Evolutionary conservation across 2,797 vertebrate species (phyloP).

Genomic region (Betta splendens): DNA sequence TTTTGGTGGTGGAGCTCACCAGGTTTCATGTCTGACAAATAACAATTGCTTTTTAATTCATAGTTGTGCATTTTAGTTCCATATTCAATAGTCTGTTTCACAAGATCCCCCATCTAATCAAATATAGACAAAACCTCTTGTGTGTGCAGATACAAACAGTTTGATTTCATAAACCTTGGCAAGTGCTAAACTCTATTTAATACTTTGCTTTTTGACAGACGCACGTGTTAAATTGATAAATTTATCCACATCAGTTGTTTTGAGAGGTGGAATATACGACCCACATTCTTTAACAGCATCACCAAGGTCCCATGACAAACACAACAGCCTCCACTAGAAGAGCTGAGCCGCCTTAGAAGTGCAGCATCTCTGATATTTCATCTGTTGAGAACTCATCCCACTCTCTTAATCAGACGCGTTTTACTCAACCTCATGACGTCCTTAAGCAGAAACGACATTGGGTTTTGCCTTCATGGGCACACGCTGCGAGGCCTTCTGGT

Average conservation of each 20-base stretch:
- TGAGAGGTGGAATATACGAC: slow-evolving; percentile 20
- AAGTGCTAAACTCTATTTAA: slow-evolving; percentile 24
- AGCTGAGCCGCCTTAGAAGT: slow-evolving; percentile 12
- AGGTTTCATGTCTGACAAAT: neutral
- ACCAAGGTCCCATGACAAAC: slow-evolving; percentile 12
- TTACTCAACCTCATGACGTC: slow-evolving; percentile 40
- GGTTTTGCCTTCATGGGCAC: slow-evolving; percentile 66
- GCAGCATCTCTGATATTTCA: slow-evolving; percentile 25
- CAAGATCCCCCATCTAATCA: neutral
- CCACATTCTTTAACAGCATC: slow-evolving; percentile 10
- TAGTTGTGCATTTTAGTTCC: neutral
- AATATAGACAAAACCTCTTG: neutral
- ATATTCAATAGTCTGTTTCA: slow-evolving; percentile 8
- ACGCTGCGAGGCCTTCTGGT: slow-evolving; percentile 62
- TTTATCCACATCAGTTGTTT: slow-evolving; percentile 33
- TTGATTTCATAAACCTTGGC: slow-evolving; percentile 12
- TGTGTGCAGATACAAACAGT: neutral
- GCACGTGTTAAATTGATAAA: slow-evolving; percentile 23
- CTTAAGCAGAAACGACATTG: slow-evolving; percentile 49
- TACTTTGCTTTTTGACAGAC: slow-evolving; percentile 6
- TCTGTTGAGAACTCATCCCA: slow-evolving; percentile 28
- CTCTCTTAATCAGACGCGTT: slow-evolving; percentile 35
- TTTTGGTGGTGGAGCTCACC: slow-evolving; percentile 7
- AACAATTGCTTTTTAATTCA: neutral
- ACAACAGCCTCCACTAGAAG: slow-evolving; percentile 1